A percentile compares a stretch with the other conserved stretches of the same genome.
Evolutionary conservation across 2,113 vertebrate species (phyloP).

Genomic region (Pogonocichla stellata): DNA sequence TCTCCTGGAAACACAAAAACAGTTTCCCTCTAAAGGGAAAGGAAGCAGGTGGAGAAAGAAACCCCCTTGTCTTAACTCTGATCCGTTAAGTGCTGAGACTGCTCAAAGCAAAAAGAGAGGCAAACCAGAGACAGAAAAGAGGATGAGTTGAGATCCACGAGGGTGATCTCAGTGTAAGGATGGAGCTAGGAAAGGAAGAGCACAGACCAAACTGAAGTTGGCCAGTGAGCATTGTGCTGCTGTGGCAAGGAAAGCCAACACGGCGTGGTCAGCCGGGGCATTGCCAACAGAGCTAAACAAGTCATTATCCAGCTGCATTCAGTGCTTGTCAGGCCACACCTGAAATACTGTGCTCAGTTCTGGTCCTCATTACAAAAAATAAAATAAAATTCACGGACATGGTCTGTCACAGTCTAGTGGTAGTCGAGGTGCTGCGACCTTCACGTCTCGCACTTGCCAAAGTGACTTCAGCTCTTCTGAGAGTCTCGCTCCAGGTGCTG

Average conservation of each 20-base stretch:
- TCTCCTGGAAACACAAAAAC: neutral
- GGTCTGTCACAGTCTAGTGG: too few relatives aligned
- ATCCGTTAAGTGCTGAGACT: accelerated
- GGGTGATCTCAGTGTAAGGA: neutral
- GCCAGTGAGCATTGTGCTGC: neutral
- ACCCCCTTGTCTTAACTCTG: neutral
- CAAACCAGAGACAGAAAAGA: neutral
- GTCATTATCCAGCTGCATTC: neutral
- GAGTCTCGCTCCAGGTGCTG: too few relatives aligned
- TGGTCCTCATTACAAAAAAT: neutral
- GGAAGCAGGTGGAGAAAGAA: neutral
- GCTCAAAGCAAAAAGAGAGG: neutral
- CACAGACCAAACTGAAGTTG: neutral
- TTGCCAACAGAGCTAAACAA: neutral
- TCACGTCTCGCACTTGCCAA: too few relatives aligned
- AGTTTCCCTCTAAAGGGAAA: neutral
- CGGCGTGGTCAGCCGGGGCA: accelerated
- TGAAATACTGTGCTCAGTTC: neutral
- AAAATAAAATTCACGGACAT: too few relatives aligned
- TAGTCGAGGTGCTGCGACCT: too few relatives aligned
- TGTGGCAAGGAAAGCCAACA: neutral
- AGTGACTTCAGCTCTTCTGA: too few relatives aligned
- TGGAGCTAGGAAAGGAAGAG: neutral
- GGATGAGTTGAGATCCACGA: accelerated
- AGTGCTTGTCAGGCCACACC: neutral